Conservation (phyloP, 2,888 invertebrate species). For the Siphlonurus alternatus region DNA sequence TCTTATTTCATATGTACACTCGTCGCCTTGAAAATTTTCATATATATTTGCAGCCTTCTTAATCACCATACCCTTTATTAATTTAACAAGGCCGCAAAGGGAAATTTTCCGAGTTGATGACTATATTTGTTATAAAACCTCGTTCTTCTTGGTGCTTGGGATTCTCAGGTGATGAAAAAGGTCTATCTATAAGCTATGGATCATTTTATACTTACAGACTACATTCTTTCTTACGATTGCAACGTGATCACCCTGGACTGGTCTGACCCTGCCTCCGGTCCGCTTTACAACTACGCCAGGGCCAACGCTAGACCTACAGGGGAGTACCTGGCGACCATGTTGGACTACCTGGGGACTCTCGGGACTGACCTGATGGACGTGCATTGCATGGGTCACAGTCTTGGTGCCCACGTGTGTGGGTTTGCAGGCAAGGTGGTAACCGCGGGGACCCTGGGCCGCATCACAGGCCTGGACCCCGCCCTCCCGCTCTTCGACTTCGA, state of each 20-base stretch:
- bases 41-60: no score
- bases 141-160: no score
- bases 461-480: slow-evolving; percentile 44
- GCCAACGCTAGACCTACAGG: slow-evolving; percentile 19
- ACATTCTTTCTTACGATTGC: slow-evolving; percentile 24
- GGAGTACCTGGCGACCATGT: slow-evolving; percentile 20
- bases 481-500: slow-evolving; percentile 38
- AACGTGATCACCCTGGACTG: slow-evolving; percentile 36
- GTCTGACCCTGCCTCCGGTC: slow-evolving; percentile 20
- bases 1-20: no score
- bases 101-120: no score
- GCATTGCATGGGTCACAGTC: slow-evolving; percentile 25
- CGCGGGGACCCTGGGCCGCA: not conserved
- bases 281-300: slow-evolving; percentile 17
- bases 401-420: slow-evolving; percentile 26
- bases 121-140: no score
- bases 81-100: no score
- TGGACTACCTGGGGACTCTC: slow-evolving; percentile 20
- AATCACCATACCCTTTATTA: no score
- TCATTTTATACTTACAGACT: slow-evolving; percentile 21
- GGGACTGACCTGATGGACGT: slow-evolving; percentile 18
- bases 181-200: no score
- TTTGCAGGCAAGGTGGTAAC: slow-evolving; percentile 17
- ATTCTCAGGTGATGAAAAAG: no score
- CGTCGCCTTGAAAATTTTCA: no score